These are phyloP conservation scores for Hiodon tergisus DNA, from an alignment of 2,113 vertebrate species.

Conservation along the genomic window DNA sequence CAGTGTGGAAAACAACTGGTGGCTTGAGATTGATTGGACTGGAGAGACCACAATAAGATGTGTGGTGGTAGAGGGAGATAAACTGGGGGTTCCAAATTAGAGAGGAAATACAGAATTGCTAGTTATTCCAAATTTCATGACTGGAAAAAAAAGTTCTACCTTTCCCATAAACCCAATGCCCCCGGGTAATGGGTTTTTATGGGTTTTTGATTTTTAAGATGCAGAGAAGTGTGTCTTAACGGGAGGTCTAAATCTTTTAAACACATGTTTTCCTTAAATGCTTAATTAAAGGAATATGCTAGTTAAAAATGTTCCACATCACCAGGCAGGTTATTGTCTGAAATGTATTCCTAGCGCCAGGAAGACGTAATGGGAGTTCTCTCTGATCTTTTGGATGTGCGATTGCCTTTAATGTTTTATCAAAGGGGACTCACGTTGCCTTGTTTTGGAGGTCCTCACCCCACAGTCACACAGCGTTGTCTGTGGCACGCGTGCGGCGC, in stretches of 20 bases:
- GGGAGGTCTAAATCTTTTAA: background rate
- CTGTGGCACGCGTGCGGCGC: background rate
- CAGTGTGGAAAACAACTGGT: background rate
- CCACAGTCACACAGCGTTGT: background rate
- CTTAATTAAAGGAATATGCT: constrained; percentile 15
- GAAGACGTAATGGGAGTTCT: background rate
- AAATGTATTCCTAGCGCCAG: background rate
- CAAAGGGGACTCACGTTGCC: background rate
- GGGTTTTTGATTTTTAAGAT: background rate
- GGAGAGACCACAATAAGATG: too few species aligned
- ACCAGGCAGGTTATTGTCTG: constrained; percentile 3
- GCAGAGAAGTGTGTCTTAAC: background rate
- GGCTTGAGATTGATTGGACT: too few species aligned
- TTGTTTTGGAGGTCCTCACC: background rate
- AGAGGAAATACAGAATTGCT: too few species aligned
- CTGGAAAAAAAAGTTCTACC: too few species aligned
- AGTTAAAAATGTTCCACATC: background rate
- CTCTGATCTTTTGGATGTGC: constrained; percentile 6
- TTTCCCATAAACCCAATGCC: background rate
- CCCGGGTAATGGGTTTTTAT: background rate
- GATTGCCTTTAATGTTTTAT: constrained; percentile 10
- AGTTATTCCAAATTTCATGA: too few species aligned
- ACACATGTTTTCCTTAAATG: background rate
- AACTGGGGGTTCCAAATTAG: too few species aligned
- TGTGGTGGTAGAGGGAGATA: too few species aligned